phyloP scores from a whole-genome alignment of 2,888 invertebrate genomes.

The Peribatodes rhomboidaria region DNA sequence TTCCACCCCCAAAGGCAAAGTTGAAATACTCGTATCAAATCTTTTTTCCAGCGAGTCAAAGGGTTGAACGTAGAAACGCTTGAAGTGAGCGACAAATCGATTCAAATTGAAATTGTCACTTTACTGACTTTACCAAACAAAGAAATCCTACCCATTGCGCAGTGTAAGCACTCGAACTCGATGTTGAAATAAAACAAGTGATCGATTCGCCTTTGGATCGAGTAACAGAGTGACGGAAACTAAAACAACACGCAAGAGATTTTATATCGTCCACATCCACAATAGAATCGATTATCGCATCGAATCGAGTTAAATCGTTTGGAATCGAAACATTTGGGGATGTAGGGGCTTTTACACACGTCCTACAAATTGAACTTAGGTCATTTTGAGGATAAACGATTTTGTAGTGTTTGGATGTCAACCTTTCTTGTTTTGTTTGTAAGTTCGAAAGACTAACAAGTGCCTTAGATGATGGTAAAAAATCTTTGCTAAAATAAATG shows the following conservation, averaged over 20 bases:
- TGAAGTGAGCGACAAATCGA: conserved; percentile 18
- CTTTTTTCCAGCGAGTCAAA: not conserved
- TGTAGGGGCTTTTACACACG: conserved; percentile 6
- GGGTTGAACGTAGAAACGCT: not conserved
- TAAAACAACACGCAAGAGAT: conserved; percentile 18
- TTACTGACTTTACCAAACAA: conserved; percentile 18
- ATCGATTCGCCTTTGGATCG: conserved; percentile 20
- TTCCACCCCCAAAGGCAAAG: conserved; percentile 38
- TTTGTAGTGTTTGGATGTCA: conserved; percentile 2
- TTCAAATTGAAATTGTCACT: conserved; percentile 12
- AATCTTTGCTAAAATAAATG: not conserved
- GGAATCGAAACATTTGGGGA: conserved; percentile 15
- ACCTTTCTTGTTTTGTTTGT: not conserved
- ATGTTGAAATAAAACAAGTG: conserved; percentile 23
- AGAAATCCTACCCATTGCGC: conserved; percentile 5
- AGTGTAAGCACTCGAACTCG: conserved; percentile 19
- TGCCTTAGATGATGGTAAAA: not conserved
- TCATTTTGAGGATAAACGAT: conserved; percentile 13
- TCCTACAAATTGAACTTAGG: conserved; percentile 21
- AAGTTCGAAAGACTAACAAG: not conserved
- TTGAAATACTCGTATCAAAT: conserved; percentile 25
- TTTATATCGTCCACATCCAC: conserved; percentile 13
- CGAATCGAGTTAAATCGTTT: conserved; percentile 19
- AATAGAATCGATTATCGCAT: conserved; percentile 19
- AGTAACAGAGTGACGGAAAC: conserved; percentile 17